Conservation (phyloP, 2,113 vertebrate genomes). For the Carassius gibelio region DNA sequence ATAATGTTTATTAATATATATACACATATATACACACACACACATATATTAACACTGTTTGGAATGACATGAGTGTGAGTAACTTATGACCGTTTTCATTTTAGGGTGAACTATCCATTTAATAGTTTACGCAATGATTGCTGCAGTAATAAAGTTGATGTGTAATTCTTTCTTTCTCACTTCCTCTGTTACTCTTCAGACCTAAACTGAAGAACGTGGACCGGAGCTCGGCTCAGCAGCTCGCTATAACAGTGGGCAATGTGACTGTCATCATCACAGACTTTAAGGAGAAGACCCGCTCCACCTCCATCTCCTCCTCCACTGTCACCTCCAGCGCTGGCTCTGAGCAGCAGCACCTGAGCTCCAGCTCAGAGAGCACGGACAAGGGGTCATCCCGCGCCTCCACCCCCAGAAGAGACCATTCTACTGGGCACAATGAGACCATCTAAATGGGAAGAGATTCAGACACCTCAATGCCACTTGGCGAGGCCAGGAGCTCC, state of each 20-base stretch:
- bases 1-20: too few relatives aligned
- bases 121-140: too few relatives aligned
- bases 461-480: not conserved
- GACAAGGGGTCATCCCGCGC: slow-evolving; percentile 90
- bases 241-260: slow-evolving; percentile 97
- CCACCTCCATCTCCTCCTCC: slow-evolving; percentile 83
- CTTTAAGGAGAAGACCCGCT: slow-evolving; percentile 99
- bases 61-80: too few relatives aligned
- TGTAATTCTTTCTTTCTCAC: too few relatives aligned
- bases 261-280: slow-evolving; percentile 99
- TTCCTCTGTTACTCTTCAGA: too few relatives aligned
- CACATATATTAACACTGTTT: too few relatives aligned
- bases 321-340: slow-evolving; percentile 78
- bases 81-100: too few relatives aligned
- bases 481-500: slow-evolving; percentile 1
- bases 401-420: slow-evolving; percentile 87
- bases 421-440: slow-evolving; percentile 48
- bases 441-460: slow-evolving; percentile 37
- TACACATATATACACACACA: too few relatives aligned
- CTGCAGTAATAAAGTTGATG: too few relatives aligned
- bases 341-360: slow-evolving; percentile 89
- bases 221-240: slow-evolving; percentile 95
- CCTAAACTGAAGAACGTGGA: slow-evolving; percentile 99
- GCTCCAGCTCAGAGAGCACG: slow-evolving; percentile 94
- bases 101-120: too few relatives aligned